Conservation (phyloP, 2,888 invertebrate species). For the Syrista parreyssii region DNA sequence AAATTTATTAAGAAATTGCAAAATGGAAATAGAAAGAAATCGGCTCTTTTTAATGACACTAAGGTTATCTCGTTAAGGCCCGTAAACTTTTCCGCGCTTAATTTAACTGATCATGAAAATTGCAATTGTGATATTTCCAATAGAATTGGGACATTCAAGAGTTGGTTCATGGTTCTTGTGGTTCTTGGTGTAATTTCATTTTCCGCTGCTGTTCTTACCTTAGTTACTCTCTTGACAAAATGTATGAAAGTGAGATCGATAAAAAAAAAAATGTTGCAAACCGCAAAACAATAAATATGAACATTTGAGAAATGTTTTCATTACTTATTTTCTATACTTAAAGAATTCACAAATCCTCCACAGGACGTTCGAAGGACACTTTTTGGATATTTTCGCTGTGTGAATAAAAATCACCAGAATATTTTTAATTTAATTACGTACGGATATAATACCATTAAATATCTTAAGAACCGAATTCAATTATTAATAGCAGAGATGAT, state of each 20-base stretch:
- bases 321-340: too few relatives aligned
- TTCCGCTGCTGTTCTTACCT: slow-evolving; percentile 51
- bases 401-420: too few relatives aligned
- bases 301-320: too few relatives aligned
- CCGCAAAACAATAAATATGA: slow-evolving; percentile 45
- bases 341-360: too few relatives aligned
- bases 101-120: slow-evolving; percentile 49
- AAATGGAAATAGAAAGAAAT: slow-evolving; percentile 39
- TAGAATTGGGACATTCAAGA: slow-evolving; percentile 54
- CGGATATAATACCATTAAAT: too few relatives aligned
- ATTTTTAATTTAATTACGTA: too few relatives aligned
- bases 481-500: too few relatives aligned
- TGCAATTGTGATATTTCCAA: slow-evolving; percentile 55
- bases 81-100: slow-evolving; percentile 52
- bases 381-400: too few relatives aligned
- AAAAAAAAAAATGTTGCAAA: slow-evolving; percentile 53
- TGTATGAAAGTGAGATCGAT: slow-evolving; percentile 48
- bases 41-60: slow-evolving; percentile 34
- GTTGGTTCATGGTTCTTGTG: slow-evolving; percentile 56
- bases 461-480: too few relatives aligned
- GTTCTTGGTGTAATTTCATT: slow-evolving; percentile 55
- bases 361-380: too few relatives aligned
- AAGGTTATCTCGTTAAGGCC: slow-evolving; percentile 52
- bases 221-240: slow-evolving; percentile 48
- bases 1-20: slow-evolving; percentile 45